Evolutionary conservation across 2,113 vertebrate species (phyloP), one percentile per base, ranked within the genome.

Genomic region (Suricata suricatta): DNA sequence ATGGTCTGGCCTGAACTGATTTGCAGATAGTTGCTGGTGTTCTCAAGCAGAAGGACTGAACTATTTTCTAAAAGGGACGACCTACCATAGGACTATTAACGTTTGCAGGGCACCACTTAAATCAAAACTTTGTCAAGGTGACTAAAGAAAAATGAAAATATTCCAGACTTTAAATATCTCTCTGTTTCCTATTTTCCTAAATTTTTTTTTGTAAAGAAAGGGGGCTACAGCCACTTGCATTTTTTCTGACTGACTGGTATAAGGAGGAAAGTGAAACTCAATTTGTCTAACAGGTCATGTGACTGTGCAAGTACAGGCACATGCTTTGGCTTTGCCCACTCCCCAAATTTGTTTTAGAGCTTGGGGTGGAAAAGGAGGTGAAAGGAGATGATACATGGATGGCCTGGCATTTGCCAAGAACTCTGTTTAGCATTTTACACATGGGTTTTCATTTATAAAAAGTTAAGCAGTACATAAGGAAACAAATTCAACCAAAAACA

Each of bases 151-250:
- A 79, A 17, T 69, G 44, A 31, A 89, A 93, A 86, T 2, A 57
- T 90, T 96, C 47, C 74, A 21, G 50, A 63, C 83, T 96, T 90
- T 74, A 95, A 80, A 60, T 4, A 44, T 64, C 87, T 95, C 83
- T 60, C 21, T 57, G 17, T 27, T 79, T 93, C 71, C 5, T 90
- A 50, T 95, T 96, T 93, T 88, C 8, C 27, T 41, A 52, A 52
- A n/a, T 94, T 87, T 52, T 60, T 3, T 52, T 68, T 90, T 92
- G 6, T 38, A n/a, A 68, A 93, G 77, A 91, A 60, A 80, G 52
- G 14, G 5, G 23, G 8, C n/a, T 35, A 31, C 1, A 4, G 35
- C 89, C 9, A 69, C 50, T 80, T 76, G 12, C 3, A 17, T 68
- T 88, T 29, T 17, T 80, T 79, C 35, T 60, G 84, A 29, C 3